Evolutionary conservation across 2,113 vertebrate species (phyloP), one percentile per base, ranked within the genome.

Genomic region (Verasper variegatus): DNA sequence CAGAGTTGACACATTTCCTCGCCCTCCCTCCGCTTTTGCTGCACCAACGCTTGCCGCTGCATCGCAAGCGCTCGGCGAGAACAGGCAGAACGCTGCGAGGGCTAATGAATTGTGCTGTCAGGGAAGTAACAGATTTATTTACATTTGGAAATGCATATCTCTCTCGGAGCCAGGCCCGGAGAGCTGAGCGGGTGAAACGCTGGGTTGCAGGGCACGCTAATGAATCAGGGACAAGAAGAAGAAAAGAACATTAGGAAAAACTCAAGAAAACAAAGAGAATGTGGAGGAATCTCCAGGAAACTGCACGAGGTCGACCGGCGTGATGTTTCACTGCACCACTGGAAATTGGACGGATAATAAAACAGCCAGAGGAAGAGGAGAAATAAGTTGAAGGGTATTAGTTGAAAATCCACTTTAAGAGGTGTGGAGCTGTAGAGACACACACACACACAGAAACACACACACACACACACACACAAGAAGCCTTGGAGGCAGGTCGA

Each of bases 61-160:
- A 74, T 68, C 40, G 60, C 79, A 18, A 85, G 78, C 86, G 77
- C 85, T 86, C 78, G 61, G 82, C 74, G 57, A 83, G 86, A 85
- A 84, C 78, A 74, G 80, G 81, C 88, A 69, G 81, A 87, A 79
- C 83, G 87, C 86, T 78, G 86, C 11, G 52, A 63, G 75, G 79
- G 84, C 85, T 90, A 90, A 92, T 93, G 88, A 92, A 92, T 91
- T 91, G 92, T 77, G 84, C 87, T 91, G 89, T 90, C 90, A 89
- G 86, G 86, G 86, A 89, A 87, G 80, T 73, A 89, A 87, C 89
- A 86, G 89, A 91, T 92, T 87, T 92, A 92, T 93, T 93, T 91
- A 88, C 90, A 80, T 91, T 75, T 52, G 66, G 77, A 84, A 90
- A 86, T 74, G 76, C 75, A 86, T 2, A 75, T 89, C 86, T 85